Conservation (phyloP, 1,140 invertebrate genomes). For the Drosophila oshimai region DNA sequence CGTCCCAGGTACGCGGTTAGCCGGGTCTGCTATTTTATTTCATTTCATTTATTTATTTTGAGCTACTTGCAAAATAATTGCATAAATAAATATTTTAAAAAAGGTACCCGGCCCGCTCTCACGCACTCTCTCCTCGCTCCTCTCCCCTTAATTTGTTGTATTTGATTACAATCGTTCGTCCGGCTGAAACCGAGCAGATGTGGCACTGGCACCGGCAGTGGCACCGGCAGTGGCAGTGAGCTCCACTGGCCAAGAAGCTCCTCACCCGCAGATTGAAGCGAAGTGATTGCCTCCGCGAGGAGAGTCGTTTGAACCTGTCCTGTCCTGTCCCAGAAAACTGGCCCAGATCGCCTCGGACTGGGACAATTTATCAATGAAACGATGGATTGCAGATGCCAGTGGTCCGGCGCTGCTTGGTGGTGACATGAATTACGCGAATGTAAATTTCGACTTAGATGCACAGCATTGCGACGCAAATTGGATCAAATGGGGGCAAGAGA, state of each 20-base stretch:
- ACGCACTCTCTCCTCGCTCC: slow-evolving; percentile 9
- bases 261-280: slow-evolving; percentile 59
- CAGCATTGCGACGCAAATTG: slow-evolving; percentile 18
- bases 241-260: neutral
- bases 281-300: slow-evolving; percentile 51
- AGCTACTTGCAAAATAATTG: slow-evolving; percentile 83
- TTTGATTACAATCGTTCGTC: slow-evolving; percentile 76
- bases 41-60: slow-evolving; percentile 82
- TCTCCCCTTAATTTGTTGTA: slow-evolving; percentile 78
- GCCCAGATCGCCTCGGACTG: slow-evolving; percentile 28
- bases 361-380: slow-evolving; percentile 78
- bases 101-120: slow-evolving; percentile 52
- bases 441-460: slow-evolving; percentile 53
- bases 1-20: slow-evolving; percentile 25
- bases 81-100: slow-evolving; percentile 83
- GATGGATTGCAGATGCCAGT: slow-evolving; percentile 50
- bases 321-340: neutral
- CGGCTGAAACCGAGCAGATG: slow-evolving; percentile 49
- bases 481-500: neutral
- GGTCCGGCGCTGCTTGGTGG: slow-evolving; percentile 1
- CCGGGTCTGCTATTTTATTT: slow-evolving; percentile 69
- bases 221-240: neutral
- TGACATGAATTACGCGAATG: slow-evolving; percentile 37
- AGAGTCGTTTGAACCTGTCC: slow-evolving; percentile 12
- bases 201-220: neutral